These are phyloP conservation scores for Ferdinandea cuprea DNA, from an alignment of 2,888 invertebrate genomes.

Conservation along the genomic window DNA sequence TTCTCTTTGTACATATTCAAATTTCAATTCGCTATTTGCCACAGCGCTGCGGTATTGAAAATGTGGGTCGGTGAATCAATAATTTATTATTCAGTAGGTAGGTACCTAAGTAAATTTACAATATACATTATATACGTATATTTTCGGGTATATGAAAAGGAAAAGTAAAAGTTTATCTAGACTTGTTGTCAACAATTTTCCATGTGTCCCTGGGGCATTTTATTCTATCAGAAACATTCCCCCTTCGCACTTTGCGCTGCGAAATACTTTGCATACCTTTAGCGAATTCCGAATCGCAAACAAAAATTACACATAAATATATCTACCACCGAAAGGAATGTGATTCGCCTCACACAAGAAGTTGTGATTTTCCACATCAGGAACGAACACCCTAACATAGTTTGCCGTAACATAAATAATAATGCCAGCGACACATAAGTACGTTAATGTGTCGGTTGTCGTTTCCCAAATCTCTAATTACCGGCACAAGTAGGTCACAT, in stretches of 20 bases:
- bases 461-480: conserved; percentile 65
- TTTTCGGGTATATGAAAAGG: conserved; percentile 6
- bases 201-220: conserved; percentile 21
- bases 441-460: conserved; percentile 55
- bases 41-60: conserved; percentile 3
- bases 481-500: conserved; percentile 34
- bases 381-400: conserved; percentile 33
- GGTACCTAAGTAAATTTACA: conserved; percentile 9
- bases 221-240: conserved; percentile 42
- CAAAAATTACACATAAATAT: too few relatives aligned
- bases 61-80: conserved; percentile 11
- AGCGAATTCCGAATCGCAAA: too few relatives aligned
- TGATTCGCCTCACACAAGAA: conserved; percentile 16
- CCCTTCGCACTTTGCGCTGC: conserved; percentile 22
- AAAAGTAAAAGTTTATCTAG: conserved; percentile 38
- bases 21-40: neutral
- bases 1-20: neutral
- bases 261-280: conserved; percentile 61
- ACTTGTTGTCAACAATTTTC: conserved; percentile 43
- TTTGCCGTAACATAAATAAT: conserved; percentile 63
- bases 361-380: conserved; percentile 63
- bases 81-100: conserved; percentile 11
- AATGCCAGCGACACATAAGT: conserved; percentile 45
- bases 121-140: neutral
- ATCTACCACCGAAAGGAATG: conserved; percentile 39